A percentile compares a stretch with the other conserved stretches of the same genome.
Conservation (phyloP, 64 coral and sea anemone genomes). For the Hydrozoanthus tunicans region DNA sequence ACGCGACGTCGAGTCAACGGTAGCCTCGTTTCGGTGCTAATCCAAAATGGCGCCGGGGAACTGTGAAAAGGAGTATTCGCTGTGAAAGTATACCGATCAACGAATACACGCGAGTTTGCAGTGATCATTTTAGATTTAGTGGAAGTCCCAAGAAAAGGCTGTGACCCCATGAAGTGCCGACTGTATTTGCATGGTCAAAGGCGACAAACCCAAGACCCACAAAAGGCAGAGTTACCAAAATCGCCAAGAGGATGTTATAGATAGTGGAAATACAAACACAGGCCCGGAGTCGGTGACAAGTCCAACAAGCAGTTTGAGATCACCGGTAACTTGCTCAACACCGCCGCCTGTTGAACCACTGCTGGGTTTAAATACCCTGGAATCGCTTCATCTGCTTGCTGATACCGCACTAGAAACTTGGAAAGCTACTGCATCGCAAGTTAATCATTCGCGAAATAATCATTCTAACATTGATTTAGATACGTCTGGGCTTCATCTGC, state of each 20-base stretch:
- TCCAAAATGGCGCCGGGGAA: too few species aligned
- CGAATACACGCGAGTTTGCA: not conserved
- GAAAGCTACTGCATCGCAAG: not conserved
- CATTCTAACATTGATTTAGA: not conserved
- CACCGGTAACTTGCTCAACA: not conserved
- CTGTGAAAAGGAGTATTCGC: too few species aligned
- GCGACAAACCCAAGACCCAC: not conserved
- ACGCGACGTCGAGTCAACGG: too few species aligned
- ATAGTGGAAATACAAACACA: constrained; percentile 2
- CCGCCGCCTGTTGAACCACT: constrained; percentile 1
- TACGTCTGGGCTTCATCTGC: not conserved
- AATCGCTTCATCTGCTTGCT: not conserved
- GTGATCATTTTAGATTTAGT: not conserved
- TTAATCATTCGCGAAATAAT: not conserved
- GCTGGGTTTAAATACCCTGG: constrained; percentile 1
- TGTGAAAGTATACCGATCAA: not conserved
- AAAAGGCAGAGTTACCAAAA: not conserved
- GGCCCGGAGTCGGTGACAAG: not conserved
- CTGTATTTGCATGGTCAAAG: not conserved
- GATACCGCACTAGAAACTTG: not conserved
- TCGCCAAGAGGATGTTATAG: constrained; percentile 2
- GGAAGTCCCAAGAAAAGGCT: not conserved
- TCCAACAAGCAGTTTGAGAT: not conserved
- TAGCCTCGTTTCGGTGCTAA: too few species aligned
- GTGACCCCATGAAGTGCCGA: not conserved